Conservation (phyloP, 2,888 invertebrate species). For the Mongoloraphidia duomilia region DNA sequence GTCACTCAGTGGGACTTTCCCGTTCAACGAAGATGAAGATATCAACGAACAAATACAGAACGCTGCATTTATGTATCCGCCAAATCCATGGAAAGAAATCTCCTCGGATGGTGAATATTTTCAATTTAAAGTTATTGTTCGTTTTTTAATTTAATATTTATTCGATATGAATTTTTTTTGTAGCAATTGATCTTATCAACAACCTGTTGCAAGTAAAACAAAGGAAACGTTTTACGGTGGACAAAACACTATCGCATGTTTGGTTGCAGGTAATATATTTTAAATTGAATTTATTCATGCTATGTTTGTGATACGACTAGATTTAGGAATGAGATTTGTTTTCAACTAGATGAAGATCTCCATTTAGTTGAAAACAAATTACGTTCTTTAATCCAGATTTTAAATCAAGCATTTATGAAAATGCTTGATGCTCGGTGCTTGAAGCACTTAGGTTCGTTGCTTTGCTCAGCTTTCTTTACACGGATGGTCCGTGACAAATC, state of each 20-base stretch:
- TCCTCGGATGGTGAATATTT: constrained; percentile 60
- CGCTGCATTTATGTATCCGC: constrained; percentile 99
- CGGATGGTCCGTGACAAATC: too few species aligned
- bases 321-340: too few species aligned
- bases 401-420: too few species aligned
- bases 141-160: neutral
- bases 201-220: constrained; percentile 95
- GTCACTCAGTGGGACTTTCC: constrained; percentile 95
- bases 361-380: too few species aligned
- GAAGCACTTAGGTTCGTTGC: too few species aligned
- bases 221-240: constrained; percentile 87
- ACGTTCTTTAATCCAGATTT: too few species aligned
- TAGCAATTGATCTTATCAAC: constrained; percentile 96
- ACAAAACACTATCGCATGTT: constrained; percentile 85
- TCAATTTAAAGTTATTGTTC: neutral
- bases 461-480: too few species aligned
- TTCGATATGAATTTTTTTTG: constrained; percentile 21
- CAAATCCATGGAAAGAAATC: constrained; percentile 93
- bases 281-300: neutral
- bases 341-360: too few species aligned
- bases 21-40: constrained; percentile 99
- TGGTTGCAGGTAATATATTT: constrained; percentile 73
- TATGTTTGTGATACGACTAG: too few species aligned
- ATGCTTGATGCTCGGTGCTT: too few species aligned
- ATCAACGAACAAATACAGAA: constrained; percentile 99